These are phyloP conservation scores for Aethes cnicana DNA, from an alignment of 2,888 invertebrate species.

Conservation along the genomic window DNA sequence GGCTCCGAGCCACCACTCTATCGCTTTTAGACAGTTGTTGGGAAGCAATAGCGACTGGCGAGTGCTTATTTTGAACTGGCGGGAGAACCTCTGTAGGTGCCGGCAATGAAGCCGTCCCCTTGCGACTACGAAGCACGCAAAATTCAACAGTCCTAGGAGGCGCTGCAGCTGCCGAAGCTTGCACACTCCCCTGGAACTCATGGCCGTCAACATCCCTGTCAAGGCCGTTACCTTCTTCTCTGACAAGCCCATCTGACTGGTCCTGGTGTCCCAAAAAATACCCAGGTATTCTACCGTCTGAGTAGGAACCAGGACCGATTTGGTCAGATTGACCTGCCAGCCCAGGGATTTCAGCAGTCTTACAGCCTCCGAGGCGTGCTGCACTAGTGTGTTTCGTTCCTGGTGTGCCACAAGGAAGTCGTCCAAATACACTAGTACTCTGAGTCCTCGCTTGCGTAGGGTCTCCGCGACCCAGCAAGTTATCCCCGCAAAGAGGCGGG, in stretches of 20 bases:
- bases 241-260: not conserved
- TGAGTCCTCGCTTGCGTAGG: conserved; percentile 8
- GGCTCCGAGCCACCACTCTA: conserved; percentile 27
- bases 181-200: not conserved
- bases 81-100: conserved; percentile 1
- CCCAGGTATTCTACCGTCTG: not conserved
- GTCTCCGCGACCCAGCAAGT: conserved; percentile 22
- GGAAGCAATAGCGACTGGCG: not conserved
- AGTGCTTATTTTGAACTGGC: not conserved
- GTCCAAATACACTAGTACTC: conserved; percentile 21
- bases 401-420: conserved; percentile 19
- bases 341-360: not conserved
- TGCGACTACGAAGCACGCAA: conserved; percentile 6
- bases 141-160: conserved; percentile 3
- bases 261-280: not conserved
- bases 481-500: conserved; percentile 15
- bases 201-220: not conserved
- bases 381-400: not conserved
- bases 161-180: not conserved
- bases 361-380: not conserved
- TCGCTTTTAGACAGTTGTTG: too few species aligned
- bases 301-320: too few species aligned
- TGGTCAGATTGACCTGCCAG: not conserved
- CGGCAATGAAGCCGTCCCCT: conserved; percentile 7
- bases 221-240: not conserved